phyloP scores from a whole-genome alignment of 2,888 invertebrate species.

The Lepidochrysops patricia region DNA sequence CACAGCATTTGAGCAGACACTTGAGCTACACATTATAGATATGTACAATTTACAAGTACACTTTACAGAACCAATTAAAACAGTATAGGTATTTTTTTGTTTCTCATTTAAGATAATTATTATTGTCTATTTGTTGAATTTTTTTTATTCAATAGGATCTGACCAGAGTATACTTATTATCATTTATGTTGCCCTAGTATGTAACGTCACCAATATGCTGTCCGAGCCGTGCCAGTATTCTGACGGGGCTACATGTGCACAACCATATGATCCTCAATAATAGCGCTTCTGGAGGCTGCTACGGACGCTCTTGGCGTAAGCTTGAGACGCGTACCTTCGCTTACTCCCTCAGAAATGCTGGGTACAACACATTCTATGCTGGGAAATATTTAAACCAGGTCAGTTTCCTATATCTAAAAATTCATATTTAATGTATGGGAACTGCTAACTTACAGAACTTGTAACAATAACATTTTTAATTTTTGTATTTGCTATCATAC shows the following conservation, averaged over 20 bases:
- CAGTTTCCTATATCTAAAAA: no score
- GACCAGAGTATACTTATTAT: not conserved
- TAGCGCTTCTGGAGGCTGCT: constrained; percentile 85
- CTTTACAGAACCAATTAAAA: no score
- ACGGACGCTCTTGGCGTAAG: constrained; percentile 77
- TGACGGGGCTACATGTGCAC: constrained; percentile 89
- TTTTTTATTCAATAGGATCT: not conserved
- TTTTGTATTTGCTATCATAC: no score
- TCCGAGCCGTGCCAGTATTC: constrained; percentile 89
- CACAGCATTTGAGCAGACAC: no score
- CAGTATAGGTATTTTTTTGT: no score
- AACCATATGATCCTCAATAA: constrained; percentile 88
- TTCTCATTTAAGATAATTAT: no score
- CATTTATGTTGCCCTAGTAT: constrained; percentile 72
- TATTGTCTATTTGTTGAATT: no score
- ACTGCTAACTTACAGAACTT: no score
- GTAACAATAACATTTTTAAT: no score
- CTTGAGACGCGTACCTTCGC: constrained; percentile 81
- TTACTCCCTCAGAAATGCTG: constrained; percentile 74
- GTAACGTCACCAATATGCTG: constrained; percentile 91
- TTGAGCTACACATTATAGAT: no score
- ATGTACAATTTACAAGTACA: no score
- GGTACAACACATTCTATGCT: constrained; percentile 91
- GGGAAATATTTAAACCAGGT: constrained; percentile 96
- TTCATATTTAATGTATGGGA: no score